These are phyloP conservation scores for Cydia fagiglandana DNA, from an alignment of 1,140 invertebrate genomes.

Conservation along the genomic window DNA sequence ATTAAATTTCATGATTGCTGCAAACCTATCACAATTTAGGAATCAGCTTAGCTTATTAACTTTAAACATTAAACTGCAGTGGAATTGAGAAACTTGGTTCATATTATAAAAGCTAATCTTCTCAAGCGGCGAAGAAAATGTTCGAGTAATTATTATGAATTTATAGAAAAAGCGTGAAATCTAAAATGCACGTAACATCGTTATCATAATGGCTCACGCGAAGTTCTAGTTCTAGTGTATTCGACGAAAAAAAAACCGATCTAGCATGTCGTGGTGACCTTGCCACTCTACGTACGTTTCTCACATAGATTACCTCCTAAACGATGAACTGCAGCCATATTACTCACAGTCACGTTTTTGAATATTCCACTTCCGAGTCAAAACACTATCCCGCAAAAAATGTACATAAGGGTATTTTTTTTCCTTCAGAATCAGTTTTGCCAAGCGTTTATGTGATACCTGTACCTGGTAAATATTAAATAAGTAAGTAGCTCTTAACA, in stretches of 20 bases:
- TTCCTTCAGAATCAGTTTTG: no score
- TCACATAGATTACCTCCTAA: slow-evolving; percentile 2
- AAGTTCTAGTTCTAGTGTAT: not conserved
- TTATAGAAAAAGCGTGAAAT: slow-evolving; percentile 10
- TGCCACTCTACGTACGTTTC: not conserved
- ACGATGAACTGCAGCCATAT: not conserved
- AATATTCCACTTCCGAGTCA: no score
- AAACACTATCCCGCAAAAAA: no score
- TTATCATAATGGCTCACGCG: slow-evolving; percentile 5
- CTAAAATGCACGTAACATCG: not conserved
- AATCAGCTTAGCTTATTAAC: not conserved
- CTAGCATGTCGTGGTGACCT: not conserved
- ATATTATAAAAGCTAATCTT: not conserved
- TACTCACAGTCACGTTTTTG: no score
- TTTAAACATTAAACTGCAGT: not conserved
- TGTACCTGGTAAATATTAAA: no score
- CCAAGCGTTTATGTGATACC: no score
- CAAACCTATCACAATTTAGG: not conserved
- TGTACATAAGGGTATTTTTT: no score
- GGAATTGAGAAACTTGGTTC: not conserved
- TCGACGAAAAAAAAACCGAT: not conserved
- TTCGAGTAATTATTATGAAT: slow-evolving; percentile 14
- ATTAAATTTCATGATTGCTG: not conserved
- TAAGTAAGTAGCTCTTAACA: no score
- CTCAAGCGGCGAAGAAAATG: not conserved